Conservation (phyloP, 92 coral and sea anemone species). For the Epizoanthus scotinus region DNA sequence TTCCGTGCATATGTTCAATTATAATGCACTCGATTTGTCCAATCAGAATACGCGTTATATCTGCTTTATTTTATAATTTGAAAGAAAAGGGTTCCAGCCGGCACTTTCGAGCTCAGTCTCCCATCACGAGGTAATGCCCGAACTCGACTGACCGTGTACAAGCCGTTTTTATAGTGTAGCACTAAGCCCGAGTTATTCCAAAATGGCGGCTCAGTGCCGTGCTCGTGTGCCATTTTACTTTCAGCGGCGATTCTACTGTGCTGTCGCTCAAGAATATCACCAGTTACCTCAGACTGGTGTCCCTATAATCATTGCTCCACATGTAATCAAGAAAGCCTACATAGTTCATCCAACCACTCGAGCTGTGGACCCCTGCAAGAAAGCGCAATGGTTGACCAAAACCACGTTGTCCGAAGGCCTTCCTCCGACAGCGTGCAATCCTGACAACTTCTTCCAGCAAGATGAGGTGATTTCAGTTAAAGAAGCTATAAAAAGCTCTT, state of each 20-base stretch:
- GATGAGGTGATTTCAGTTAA: slow-evolving; percentile 44
- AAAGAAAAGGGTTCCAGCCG: too few species aligned
- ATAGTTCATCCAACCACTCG: slow-evolving; percentile 88
- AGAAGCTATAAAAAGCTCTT: slow-evolving; percentile 60
- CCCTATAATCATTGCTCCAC: slow-evolving; percentile 86
- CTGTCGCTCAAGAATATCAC: slow-evolving; percentile 10
- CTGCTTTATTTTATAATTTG: too few species aligned
- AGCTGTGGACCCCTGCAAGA: slow-evolving; percentile 66
- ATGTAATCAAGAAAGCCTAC: slow-evolving; percentile 86
- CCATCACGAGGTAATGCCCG: too few species aligned
- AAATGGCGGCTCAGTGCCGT: slow-evolving; percentile 42
- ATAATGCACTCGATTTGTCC: too few species aligned
- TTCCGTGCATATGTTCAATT: too few species aligned
- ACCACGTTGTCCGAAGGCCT: slow-evolving; percentile 71
- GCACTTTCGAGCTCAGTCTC: too few species aligned
- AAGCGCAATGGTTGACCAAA: slow-evolving; percentile 93
- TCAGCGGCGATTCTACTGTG: slow-evolving; percentile 12
- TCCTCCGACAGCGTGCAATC: slow-evolving; percentile 49
- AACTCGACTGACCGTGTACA: too few species aligned
- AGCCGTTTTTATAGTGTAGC: neutral
- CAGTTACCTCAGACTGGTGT: slow-evolving; percentile 83
- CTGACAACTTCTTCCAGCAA: slow-evolving; percentile 38
- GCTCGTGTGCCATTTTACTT: slow-evolving; percentile 8
- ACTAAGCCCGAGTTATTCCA: neutral
- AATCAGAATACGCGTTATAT: too few species aligned